Evolutionary conservation across 2,797 vertebrate species (phyloP).

Genomic region (Dallia pectoralis): DNA sequence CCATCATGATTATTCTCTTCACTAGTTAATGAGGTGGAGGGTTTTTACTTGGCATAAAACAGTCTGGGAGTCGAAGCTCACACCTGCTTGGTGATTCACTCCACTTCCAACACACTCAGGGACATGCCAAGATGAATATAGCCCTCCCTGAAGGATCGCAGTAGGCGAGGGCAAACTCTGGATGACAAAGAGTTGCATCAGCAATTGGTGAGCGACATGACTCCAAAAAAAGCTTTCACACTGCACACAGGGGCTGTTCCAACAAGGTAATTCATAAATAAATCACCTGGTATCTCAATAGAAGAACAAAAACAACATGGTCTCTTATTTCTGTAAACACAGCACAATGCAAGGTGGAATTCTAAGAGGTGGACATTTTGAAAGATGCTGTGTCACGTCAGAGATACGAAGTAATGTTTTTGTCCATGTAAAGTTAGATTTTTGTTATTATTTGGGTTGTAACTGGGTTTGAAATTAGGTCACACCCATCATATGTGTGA

Average conservation of each 20-base stretch:
- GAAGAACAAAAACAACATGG: conserved; percentile 66
- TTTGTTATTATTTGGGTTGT: conserved; percentile 2
- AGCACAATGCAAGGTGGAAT: conserved; percentile 60
- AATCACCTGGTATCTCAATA: conserved; percentile 78
- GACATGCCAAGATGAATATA: conserved; percentile 76
- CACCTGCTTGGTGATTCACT: conserved; percentile 77
- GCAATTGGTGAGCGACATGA: conserved; percentile 80
- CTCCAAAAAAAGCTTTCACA: conserved; percentile 66
- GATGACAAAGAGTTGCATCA: conserved; percentile 84
- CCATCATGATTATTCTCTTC: conserved; percentile 69
- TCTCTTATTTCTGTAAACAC: conserved; percentile 68
- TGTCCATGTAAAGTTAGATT: too few relatives aligned
- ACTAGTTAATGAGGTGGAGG: conserved; percentile 66
- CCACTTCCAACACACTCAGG: conserved; percentile 70
- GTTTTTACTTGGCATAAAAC: conserved; percentile 72
- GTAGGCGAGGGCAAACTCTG: conserved; percentile 78
- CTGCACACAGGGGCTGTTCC: conserved; percentile 69
- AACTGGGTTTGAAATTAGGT: background rate
- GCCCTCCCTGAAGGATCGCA: conserved; percentile 75
- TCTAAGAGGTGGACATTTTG: conserved; percentile 13
- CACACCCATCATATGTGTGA: background rate
- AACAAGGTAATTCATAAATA: conserved; percentile 81
- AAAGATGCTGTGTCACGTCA: conserved; percentile 17
- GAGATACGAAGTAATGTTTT: background rate
- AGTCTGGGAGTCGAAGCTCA: conserved; percentile 76